Evolutionary conservation across 2,113 vertebrate genomes (phyloP), one percentile per base, ranked within the genome.

Genomic region (Nesogale talazaci): DNA sequence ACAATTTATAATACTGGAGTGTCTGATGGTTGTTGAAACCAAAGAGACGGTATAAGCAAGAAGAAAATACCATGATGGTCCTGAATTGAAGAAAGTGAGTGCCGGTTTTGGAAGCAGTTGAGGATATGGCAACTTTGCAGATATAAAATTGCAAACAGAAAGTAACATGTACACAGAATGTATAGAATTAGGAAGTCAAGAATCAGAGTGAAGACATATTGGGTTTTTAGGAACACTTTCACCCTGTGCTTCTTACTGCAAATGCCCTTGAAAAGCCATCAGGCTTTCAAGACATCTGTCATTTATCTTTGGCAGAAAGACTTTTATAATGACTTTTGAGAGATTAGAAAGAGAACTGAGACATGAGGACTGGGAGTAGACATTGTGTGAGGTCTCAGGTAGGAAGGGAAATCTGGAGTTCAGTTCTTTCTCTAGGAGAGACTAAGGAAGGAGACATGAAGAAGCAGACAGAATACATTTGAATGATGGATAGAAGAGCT

Each of bases 281-380:
- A 84, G 15, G 6, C n/a, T 82, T 93, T 90, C 77, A 93, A 90
- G 40, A 89, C 61, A 42, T 79, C 27, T 80, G 80, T 82, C 72
- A 90, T 83, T 83, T 84, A 38, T 6, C 34, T 77, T 76, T 36
- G 67, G 17, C 27, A 88, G 29, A 59, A 83, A 83, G 74, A 93
- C 0, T 22, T 89, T 74, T 42, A 31, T 77, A 15, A 36, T 88
- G 38, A 46, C 29, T 82, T 93, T 52, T 74, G 31, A 76, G 38
- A 46, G 34, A 36, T 79, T 74, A 10, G 25, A 57, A 12, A 83
- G 34, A 23, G 20, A 65, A 19, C 42, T 57, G 65, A 74, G 12
- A 92, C 72, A 36, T 7, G 16, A 6, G 59, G 29, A 29, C 12
- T 36, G 0, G 36, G 14, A 27, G 4, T 36, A 1, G 46, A 65